These are phyloP conservation scores for Pheosia gnoma DNA, from an alignment of 2,888 invertebrate genomes.

Conservation along the genomic window DNA sequence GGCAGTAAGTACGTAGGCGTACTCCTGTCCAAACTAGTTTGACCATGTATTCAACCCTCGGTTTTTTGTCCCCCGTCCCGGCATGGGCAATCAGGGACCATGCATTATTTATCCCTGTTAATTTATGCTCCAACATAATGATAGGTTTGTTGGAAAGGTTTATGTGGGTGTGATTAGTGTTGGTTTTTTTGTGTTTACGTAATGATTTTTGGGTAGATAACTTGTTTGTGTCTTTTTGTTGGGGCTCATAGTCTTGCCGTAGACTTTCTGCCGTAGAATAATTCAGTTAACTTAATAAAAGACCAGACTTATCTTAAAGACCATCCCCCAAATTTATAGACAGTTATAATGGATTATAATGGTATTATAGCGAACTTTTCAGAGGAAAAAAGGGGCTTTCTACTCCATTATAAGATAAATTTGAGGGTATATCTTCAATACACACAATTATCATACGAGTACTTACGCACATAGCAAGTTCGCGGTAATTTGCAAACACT, in stretches of 20 bases:
- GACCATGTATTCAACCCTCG: neutral
- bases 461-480: neutral
- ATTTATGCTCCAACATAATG: neutral
- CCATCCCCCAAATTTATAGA: too few relatives aligned
- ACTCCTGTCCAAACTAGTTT: neutral
- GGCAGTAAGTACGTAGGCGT: neutral
- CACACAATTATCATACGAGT: neutral
- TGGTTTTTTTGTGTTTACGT: neutral
- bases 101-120: neutral
- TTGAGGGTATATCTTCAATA: neutral
- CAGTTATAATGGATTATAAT: too few relatives aligned
- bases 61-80: neutral
- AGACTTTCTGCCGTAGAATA: too few relatives aligned
- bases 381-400: too few relatives aligned
- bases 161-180: neutral
- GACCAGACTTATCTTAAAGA: too few relatives aligned
- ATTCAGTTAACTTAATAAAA: too few relatives aligned
- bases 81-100: neutral
- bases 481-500: slow-evolving; percentile 2
- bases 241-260: too few relatives aligned
- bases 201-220: neutral
- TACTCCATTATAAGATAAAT: neutral
- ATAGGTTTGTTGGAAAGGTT: neutral
- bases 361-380: too few relatives aligned
- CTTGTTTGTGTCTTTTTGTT: neutral